phyloP scores from a whole-genome alignment of 2,888 invertebrate species.

The Sesia apiformis region DNA sequence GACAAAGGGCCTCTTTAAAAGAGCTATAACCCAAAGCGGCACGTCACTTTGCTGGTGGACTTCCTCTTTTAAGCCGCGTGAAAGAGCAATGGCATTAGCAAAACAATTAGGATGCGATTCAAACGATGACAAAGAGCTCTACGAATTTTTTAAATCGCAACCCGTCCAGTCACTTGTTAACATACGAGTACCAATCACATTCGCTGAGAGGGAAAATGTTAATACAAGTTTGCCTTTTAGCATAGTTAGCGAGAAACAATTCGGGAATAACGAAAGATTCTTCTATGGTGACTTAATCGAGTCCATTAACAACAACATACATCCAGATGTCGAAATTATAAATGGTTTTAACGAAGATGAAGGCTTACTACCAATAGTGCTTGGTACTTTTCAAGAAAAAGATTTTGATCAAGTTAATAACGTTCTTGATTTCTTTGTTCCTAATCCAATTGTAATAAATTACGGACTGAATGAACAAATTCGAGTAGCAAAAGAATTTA shows the following conservation, averaged over 20 bases:
- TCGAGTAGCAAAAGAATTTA: constrained; percentile 6
- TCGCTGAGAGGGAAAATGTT: constrained; percentile 15
- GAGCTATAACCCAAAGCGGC: constrained; percentile 77
- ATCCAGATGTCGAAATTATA: constrained; percentile 1
- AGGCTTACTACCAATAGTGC: background rate
- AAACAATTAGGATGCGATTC: constrained; percentile 4
- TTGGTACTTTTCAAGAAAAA: constrained; percentile 23
- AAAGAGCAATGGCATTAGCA: constrained; percentile 20
- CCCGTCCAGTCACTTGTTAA: background rate
- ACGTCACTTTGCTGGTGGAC: constrained; percentile 74
- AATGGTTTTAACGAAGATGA: background rate
- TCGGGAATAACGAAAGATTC: constrained; percentile 1
- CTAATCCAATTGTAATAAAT: constrained; percentile 11
- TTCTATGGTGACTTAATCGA: constrained; percentile 1
- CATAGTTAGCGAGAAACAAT: background rate
- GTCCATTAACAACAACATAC: background rate
- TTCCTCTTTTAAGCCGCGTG: constrained; percentile 44
- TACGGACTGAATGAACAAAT: constrained; percentile 8
- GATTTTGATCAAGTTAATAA: constrained; percentile 54
- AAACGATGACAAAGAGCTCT: constrained; percentile 5
- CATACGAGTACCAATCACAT: background rate
- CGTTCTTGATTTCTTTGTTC: constrained; percentile 8
- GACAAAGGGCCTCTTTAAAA: constrained; percentile 37
- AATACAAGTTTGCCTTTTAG: constrained; percentile 9
- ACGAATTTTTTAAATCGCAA: constrained; percentile 7